Percentiles rank a stretch among this genome's conserved stretches.
phyloP scores from a whole-genome alignment of 2,888 invertebrate species.

The Tachina fera region DNA sequence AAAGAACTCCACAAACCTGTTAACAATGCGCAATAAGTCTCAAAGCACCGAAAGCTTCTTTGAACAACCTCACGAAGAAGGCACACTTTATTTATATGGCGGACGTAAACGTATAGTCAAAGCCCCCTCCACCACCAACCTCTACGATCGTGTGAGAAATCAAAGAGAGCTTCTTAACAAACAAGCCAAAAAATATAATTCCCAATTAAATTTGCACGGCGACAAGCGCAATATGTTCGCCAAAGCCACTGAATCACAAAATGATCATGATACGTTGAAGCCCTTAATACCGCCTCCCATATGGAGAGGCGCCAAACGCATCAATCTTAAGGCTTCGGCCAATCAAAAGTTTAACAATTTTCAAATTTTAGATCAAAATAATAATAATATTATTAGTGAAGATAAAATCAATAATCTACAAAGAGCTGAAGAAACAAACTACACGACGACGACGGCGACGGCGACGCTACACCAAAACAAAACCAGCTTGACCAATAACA shows the following conservation, averaged over 20 bases:
- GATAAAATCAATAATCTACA: constrained; percentile 25
- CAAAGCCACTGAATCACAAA: constrained; percentile 50
- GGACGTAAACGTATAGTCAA: constrained; percentile 77
- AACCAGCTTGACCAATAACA: constrained; percentile 4
- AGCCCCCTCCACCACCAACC: constrained; percentile 76
- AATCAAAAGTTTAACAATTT: constrained; percentile 43
- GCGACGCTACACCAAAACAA: constrained; percentile 18
- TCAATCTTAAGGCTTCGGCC: constrained; percentile 52
- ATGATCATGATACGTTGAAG: constrained; percentile 60
- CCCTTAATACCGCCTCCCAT: constrained; percentile 61
- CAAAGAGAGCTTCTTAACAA: constrained; percentile 30
- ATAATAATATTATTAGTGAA: constrained; percentile 58
- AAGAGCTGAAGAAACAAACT: constrained; percentile 73
- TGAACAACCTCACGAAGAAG: constrained; percentile 81
- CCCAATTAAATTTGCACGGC: constrained; percentile 50
- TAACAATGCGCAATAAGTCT: constrained; percentile 78
- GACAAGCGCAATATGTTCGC: background rate
- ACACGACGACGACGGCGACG: background rate
- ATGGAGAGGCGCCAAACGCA: constrained; percentile 63
- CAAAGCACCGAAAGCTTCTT: constrained; percentile 82
- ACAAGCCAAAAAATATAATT: constrained; percentile 58
- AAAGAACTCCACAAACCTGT: constrained; percentile 52
- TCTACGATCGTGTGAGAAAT: constrained; percentile 78
- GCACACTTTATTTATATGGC: constrained; percentile 80
- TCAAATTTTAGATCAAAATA: constrained; percentile 54